Percentiles rank a stretch among this genome's conserved stretches.
These are phyloP conservation scores for Lasioglossum albipes DNA, from an alignment of 1,140 invertebrate species.

Conservation along the genomic window DNA sequence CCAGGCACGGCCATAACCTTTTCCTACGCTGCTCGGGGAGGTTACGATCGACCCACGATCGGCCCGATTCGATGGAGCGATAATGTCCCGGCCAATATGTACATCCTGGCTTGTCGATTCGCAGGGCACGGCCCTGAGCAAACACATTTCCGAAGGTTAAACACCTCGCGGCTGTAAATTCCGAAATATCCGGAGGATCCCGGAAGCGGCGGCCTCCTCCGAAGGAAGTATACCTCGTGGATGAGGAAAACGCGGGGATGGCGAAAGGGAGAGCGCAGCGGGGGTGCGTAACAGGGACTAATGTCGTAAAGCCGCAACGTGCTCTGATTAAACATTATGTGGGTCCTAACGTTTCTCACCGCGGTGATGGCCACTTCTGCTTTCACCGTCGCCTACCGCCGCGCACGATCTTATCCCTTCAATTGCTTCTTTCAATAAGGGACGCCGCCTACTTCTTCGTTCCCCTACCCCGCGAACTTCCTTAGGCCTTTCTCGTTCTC, in stretches of 20 bases:
- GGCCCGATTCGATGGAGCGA: constrained; percentile 60
- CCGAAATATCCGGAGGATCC: constrained; percentile 32
- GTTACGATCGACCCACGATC: background rate
- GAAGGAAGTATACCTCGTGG: background rate
- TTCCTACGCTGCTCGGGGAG: background rate
- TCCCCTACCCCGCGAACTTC: background rate
- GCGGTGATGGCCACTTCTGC: constrained; percentile 11
- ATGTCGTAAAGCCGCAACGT: constrained; percentile 80
- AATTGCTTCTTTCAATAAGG: constrained; percentile 33
- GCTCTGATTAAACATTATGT: constrained; percentile 80
- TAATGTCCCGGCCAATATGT: constrained; percentile 69
- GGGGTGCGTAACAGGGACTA: constrained; percentile 70
- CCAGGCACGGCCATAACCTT: background rate
- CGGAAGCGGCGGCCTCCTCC: background rate
- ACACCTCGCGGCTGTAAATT: constrained; percentile 37
- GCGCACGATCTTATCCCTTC: constrained; percentile 24
- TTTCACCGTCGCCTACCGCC: background rate
- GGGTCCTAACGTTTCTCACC: constrained; percentile 71
- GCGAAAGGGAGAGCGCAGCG: constrained; percentile 21
- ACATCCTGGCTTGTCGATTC: constrained; percentile 24
- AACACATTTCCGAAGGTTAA: constrained; percentile 44
- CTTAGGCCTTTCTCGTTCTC: background rate
- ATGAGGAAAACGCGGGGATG: constrained; percentile 11
- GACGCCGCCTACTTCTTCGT: background rate
- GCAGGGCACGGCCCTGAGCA: background rate